Base-by-base conservation (phyloP, 30 jellyfish, hydroid and myxozoan genomes). In the Phacellophora camtschatica region DNA sequence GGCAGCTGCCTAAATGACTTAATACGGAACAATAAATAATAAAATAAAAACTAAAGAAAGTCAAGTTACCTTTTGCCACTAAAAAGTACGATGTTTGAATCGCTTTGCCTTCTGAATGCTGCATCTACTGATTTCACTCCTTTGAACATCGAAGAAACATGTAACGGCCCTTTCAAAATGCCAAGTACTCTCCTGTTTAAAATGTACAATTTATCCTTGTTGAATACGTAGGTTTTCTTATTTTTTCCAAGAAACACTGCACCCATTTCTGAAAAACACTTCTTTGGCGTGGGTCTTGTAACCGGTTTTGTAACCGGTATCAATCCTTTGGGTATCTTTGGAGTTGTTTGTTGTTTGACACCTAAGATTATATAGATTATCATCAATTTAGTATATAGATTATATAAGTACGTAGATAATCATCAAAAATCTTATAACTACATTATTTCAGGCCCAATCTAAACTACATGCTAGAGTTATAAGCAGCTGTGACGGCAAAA, bases 11-110 rank as follows among this genome's bases (percentile, higher is more conserved):
- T n/a, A n/a, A n/a, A n/a, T n/a, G n/a, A n/a, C n/a, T n/a, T n/a
- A n/a, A n/a, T n/a, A n/a, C n/a, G n/a, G n/a, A n/a, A n/a, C n/a
- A n/a, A n/a, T n/a, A n/a, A n/a, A n/a, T n/a, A n/a, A n/a, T n/a
- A n/a, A n/a, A n/a, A n/a, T n/a, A n/a, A n/a, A n/a, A n/a, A n/a
- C n/a, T n/a, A n/a, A n/a, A n/a, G n/a, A n/a, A n/a, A n/a, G n/a
- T n/a, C n/a, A n/a, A n/a, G n/a, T 85, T 71, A 93, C 99, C 51
- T 65, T 45, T 88, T 63, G 25, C 91, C 96, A 20, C 90, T 74
- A 77, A 80, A 82, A 33, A 93, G 33, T 20, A 82, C 64, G 5
- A 84, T 80, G 36, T 51, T 34, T 32, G 86, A 74, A 23, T 93
- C 97, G 0, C 45, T 67, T 22, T 62, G 88, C 35, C 88, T 28